Percentiles rank a stretch among this genome's conserved stretches.
Evolutionary conservation across 1,140 invertebrate species (phyloP).

Genomic region (Saccostrea echinata): DNA sequence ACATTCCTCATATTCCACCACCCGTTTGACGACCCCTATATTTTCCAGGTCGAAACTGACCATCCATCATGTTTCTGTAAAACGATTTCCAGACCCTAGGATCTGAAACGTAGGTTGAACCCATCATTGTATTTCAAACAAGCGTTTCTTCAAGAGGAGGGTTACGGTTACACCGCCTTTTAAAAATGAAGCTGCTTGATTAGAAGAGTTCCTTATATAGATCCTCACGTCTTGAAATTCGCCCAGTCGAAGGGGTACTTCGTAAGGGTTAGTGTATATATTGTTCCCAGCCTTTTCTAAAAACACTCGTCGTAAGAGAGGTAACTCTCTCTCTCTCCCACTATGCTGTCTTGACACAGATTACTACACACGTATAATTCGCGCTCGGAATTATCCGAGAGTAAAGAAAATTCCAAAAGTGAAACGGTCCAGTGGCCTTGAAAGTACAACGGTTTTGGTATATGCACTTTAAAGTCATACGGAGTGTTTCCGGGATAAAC

Average conservation of each 20-base stretch:
- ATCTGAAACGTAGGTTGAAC: constrained; percentile 45
- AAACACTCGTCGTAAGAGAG: constrained; percentile 32
- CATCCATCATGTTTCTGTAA: constrained; percentile 41
- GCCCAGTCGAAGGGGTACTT: constrained; percentile 38
- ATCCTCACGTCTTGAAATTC: constrained; percentile 30
- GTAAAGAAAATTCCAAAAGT: constrained; percentile 34
- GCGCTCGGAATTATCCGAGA: background rate
- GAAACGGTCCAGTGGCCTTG: constrained; percentile 28
- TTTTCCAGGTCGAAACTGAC: constrained; percentile 23
- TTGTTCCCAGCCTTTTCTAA: constrained; percentile 16
- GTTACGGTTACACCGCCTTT: constrained; percentile 22
- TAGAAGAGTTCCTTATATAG: constrained; percentile 43
- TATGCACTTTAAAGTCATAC: constrained; percentile 31
- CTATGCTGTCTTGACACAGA: constrained; percentile 44
- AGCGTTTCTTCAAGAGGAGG: constrained; percentile 14
- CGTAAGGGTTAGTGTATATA: background rate
- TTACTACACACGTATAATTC: constrained; percentile 40
- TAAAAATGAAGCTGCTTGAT: constrained; percentile 33
- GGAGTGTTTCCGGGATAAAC: constrained; percentile 17
- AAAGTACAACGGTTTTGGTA: constrained; percentile 4
- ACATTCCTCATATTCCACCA: constrained; percentile 27
- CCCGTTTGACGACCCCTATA: constrained; percentile 37
- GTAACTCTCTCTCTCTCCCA: constrained; percentile 41
- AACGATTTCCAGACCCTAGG: constrained; percentile 48
- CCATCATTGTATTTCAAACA: constrained; percentile 42